Base-by-base conservation (phyloP, 2,888 invertebrate species). In the Sminthurides aquaticus region DNA sequence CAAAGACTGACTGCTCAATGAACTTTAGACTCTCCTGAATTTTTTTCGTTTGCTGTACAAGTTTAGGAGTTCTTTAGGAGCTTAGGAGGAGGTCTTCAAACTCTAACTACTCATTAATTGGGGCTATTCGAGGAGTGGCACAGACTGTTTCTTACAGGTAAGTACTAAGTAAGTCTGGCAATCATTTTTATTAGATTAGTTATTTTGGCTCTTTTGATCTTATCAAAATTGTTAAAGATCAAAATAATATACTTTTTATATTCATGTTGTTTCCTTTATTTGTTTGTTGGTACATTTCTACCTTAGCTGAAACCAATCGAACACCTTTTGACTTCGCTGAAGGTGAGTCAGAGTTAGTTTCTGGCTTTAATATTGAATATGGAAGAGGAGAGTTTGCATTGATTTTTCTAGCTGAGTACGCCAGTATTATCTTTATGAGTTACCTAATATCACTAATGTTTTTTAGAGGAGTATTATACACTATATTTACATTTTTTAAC, bases 301-400 rank as follows among this genome's bases (percentile, higher is more conserved):
- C 81, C 74, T 82, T 87, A 77, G 87, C 86, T 5, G 87, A 87
- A 78, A 84, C 85, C 76, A 87, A 87, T 83, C 87, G 86, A 0
- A 85, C 85, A 75, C 86, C 87, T 52, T 87, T 87, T 86, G 87
- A 89, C 85, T 88, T 89, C 84, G 85, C 87, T 60, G 88, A 89
- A 63, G 87, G 87, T 0, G 88, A 89, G 74, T 87, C 87, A 67
- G 88, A 89, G 73, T 82, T 89, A 79, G 87, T 89, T 73, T 88
- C 87, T 1, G 88, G 88, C 0, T 89, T 88, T 86, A 89, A 89
- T 84, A 80, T 86, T 72, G 88, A 89, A 70, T 88, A 87, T 82
- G 84, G 85, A 81, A 84, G 85, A 75, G 84, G 85, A 0, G 82
- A 84, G 11, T 87, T 88, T 86, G 84, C 85, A 62, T 82, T 87